A percentile compares a stretch with the other conserved stretches of the same genome.
Evolutionary conservation across 2,113 vertebrate species (phyloP).

Genomic region (Pyrgilauda ruficollis): DNA sequence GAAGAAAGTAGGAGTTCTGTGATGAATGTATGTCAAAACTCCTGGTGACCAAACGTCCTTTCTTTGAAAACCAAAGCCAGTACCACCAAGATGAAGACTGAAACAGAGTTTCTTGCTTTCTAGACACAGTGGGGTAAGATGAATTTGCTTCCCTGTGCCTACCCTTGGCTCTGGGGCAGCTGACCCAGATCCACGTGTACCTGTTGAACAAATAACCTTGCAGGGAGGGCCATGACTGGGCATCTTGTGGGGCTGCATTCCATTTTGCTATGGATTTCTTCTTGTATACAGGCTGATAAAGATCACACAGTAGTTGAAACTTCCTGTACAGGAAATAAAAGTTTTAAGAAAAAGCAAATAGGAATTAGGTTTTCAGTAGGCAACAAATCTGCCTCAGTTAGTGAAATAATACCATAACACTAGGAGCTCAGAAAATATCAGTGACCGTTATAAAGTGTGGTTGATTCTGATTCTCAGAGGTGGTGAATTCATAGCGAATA

Average conservation of each 20-base stretch:
- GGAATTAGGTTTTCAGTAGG: background rate
- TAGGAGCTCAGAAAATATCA: background rate
- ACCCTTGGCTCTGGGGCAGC: background rate
- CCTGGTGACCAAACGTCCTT: background rate
- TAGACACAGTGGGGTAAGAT: background rate
- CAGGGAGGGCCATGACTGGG: background rate
- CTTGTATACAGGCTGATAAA: background rate
- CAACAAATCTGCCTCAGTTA: background rate
- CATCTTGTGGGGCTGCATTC: background rate
- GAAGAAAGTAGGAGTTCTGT: background rate
- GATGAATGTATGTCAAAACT: background rate
- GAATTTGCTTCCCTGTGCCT: background rate
- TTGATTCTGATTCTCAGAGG: background rate
- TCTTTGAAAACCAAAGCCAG: background rate
- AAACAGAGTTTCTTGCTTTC: background rate
- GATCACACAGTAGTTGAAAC: background rate
- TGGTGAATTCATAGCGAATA: background rate
- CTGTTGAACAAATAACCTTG: background rate
- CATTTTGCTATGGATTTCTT: background rate
- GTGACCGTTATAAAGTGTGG: background rate
- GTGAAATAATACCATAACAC: background rate
- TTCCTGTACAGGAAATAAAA: background rate
- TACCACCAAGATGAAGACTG: background rate
- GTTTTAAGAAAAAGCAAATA: background rate
- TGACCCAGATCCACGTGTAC: accelerated